These are phyloP conservation scores for Onthophagus sagittarius DNA, from an alignment of 2,888 invertebrate genomes.

Conservation along the genomic window DNA sequence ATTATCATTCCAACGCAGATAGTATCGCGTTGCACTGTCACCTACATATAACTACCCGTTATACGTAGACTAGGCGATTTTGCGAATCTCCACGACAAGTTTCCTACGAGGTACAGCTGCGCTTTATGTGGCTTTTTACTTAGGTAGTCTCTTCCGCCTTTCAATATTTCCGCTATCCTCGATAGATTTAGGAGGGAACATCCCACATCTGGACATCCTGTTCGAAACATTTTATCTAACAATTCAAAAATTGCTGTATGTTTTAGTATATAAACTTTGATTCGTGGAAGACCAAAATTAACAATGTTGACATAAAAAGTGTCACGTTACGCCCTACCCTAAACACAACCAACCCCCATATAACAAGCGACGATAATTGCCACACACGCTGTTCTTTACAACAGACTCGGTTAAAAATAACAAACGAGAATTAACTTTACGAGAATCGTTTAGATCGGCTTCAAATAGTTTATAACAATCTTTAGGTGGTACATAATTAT, in stretches of 20 bases:
- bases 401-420: not conserved
- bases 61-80: not conserved
- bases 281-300: conserved; percentile 6
- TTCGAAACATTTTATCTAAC: not conserved
- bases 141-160: not conserved
- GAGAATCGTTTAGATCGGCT: not conserved
- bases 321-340: conserved; percentile 9
- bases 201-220: not conserved
- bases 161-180: not conserved
- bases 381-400: not conserved
- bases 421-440: not conserved
- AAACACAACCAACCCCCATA: conserved; percentile 8
- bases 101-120: not conserved
- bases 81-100: not conserved
- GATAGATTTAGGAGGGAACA: not conserved
- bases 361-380: not conserved
- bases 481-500: not conserved
- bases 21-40: not conserved
- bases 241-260: no score
- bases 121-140: not conserved
- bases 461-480: no score
- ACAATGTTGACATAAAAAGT: conserved; percentile 11
- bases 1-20: not conserved
- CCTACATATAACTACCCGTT: not conserved
- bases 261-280: not conserved